Percentiles rank a stretch among this genome's conserved stretches.
phyloP scores from a whole-genome alignment of 2,888 invertebrate species.

The Drosophila recens region DNA sequence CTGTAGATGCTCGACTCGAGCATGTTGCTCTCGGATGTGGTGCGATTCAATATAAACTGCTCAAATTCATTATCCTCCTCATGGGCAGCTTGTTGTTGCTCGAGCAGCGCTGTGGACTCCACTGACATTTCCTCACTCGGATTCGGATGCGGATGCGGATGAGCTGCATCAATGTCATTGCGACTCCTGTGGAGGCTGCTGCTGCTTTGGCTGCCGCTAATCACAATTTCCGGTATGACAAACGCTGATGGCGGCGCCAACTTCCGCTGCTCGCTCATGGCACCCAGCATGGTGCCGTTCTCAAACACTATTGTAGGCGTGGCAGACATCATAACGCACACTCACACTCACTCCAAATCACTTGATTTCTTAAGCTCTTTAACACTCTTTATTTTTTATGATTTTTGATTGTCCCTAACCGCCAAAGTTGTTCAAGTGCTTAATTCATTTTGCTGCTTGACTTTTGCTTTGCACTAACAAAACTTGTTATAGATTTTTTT shows the following conservation, averaged over 20 bases:
- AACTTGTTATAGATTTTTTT: slow-evolving; percentile 35
- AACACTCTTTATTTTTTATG: slow-evolving; percentile 7
- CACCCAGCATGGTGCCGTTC: slow-evolving; percentile 84
- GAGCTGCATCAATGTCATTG: slow-evolving; percentile 48
- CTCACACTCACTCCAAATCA: slow-evolving; percentile 22
- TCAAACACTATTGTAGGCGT: slow-evolving; percentile 76
- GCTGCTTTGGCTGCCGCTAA: slow-evolving; percentile 73
- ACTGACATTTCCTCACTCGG: slow-evolving; percentile 60
- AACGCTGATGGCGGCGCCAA: slow-evolving; percentile 36
- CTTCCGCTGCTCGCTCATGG: slow-evolving; percentile 65
- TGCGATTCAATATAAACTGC: slow-evolving; percentile 80
- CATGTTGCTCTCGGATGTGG: slow-evolving; percentile 82
- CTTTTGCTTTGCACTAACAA: slow-evolving; percentile 11
- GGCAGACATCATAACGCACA: slow-evolving; percentile 42
- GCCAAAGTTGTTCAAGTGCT: slow-evolving; percentile 8
- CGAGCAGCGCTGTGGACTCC: slow-evolving; percentile 76
- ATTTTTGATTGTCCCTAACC: slow-evolving; percentile 19
- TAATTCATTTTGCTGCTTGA: slow-evolving; percentile 35
- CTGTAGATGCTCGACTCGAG: slow-evolving; percentile 83
- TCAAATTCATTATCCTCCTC: slow-evolving; percentile 74
- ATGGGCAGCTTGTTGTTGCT: slow-evolving; percentile 12
- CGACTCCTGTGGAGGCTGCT: slow-evolving; percentile 70
- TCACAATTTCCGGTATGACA: slow-evolving; percentile 79
- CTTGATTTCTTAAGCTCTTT: slow-evolving; percentile 2
- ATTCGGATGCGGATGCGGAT: slow-evolving; percentile 22